A percentile compares a stretch with the other conserved stretches of the same genome.
Evolutionary conservation across 2,888 invertebrate species (phyloP).

Genomic region (Conchocele bisecta): DNA sequence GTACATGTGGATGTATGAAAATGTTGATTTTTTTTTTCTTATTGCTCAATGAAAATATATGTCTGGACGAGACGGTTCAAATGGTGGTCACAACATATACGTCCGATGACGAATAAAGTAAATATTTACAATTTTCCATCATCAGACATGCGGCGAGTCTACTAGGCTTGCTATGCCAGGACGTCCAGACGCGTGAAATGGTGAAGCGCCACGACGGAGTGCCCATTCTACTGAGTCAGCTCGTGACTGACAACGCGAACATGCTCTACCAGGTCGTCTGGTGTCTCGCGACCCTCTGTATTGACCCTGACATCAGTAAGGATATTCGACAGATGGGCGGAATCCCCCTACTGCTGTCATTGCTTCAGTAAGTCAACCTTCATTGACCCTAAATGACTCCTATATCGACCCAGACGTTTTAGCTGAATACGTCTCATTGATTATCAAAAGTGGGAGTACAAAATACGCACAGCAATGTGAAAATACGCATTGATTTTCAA

Average conservation of each 20-base stretch:
- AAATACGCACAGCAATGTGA: too few species aligned
- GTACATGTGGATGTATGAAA: too few species aligned
- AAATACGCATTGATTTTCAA: too few species aligned
- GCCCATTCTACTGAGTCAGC: constrained; percentile 81
- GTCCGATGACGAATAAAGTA: too few species aligned
- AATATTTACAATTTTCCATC: constrained; percentile 17
- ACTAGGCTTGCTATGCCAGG: constrained; percentile 77
- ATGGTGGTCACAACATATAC: too few species aligned
- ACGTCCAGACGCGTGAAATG: constrained; percentile 75
- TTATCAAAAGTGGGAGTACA: too few species aligned
- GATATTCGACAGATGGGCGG: constrained; percentile 83
- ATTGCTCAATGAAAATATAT: too few species aligned
- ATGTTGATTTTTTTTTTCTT: too few species aligned
- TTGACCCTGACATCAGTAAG: constrained; percentile 81
- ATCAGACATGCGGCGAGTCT: constrained; percentile 80
- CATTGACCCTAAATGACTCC: too few species aligned
- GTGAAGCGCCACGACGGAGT: constrained; percentile 81
- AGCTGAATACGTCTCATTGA: too few species aligned
- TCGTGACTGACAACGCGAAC: constrained; percentile 81
- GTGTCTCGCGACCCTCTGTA: constrained; percentile 83
- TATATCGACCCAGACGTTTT: too few species aligned
- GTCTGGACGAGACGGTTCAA: too few species aligned
- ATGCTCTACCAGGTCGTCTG: constrained; percentile 83
- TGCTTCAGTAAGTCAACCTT: constrained; percentile 76
- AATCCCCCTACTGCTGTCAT: constrained; percentile 82